Conservation (phyloP, 2,797 vertebrate genomes). For the Botia almorhae region DNA sequence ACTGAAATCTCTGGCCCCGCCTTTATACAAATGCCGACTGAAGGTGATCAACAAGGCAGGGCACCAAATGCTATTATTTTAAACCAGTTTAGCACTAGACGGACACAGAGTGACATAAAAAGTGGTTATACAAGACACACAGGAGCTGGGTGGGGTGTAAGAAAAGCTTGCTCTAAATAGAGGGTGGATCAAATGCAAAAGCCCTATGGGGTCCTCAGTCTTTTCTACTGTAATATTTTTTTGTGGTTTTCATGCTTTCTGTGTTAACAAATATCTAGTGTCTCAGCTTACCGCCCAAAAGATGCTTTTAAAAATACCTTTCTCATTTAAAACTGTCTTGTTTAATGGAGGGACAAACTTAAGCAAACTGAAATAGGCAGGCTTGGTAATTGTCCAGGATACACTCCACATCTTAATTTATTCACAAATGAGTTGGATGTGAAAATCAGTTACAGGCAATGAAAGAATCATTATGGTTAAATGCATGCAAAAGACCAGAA, state of each 20-base stretch:
- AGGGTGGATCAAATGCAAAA: constrained; percentile 31
- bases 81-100: constrained; percentile 47
- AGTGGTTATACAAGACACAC: constrained; percentile 44
- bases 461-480: not conserved
- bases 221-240: not conserved
- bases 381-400: not conserved
- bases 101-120: constrained; percentile 7
- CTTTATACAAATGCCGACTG: not conserved
- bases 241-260: constrained; percentile 8
- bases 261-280: not conserved
- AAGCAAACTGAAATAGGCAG: not conserved
- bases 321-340: not conserved
- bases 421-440: not conserved
- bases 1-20: not conserved
- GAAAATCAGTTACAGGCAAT: not conserved
- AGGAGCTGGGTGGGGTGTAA: constrained; percentile 37
- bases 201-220: not conserved
- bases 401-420: not conserved
- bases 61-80: not conserved
- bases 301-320: not conserved
- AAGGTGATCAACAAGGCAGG: constrained; percentile 1
- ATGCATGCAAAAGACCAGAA: not conserved
- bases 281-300: not conserved
- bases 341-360: not conserved
- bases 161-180: not conserved